Percentiles rank a stretch among this genome's conserved stretches.
These are phyloP conservation scores for Mustela nigripes DNA, from an alignment of 2,113 vertebrate species.

Conservation along the genomic window DNA sequence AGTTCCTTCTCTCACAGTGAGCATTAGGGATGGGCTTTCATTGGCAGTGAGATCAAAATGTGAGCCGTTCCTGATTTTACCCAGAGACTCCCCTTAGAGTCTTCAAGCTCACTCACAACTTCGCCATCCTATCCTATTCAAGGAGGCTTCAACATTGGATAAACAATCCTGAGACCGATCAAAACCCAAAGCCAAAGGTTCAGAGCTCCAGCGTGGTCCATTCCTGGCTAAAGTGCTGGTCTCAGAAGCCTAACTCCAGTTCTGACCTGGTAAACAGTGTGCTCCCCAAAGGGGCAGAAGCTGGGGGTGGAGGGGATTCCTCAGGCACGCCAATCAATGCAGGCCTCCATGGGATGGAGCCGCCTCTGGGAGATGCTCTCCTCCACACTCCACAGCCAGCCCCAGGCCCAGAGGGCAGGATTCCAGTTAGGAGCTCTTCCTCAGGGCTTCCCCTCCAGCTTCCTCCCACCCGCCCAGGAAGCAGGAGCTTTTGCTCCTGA, in stretches of 20 bases:
- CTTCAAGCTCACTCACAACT: neutral
- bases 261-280: neutral
- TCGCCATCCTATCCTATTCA: neutral
- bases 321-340: rapidly evolving
- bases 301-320: neutral
- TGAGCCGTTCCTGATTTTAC: neutral
- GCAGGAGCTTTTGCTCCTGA: conserved; percentile 43
- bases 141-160: neutral
- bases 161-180: neutral
- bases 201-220: neutral
- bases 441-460: conserved; percentile 42
- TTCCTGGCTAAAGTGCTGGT: neutral
- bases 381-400: neutral
- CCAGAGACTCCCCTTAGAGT: neutral
- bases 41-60: neutral
- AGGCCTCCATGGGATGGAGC: neutral
- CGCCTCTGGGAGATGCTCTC: neutral
- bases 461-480: conserved; percentile 48
- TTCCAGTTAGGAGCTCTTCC: conserved; percentile 15
- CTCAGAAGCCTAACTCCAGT: neutral
- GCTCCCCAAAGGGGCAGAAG: neutral
- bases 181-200: neutral
- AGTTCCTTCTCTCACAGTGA: neutral
- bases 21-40: neutral
- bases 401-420: neutral